Conservation (phyloP, 2,797 vertebrate genomes). For the Mormyrus hasselquistii region DNA sequence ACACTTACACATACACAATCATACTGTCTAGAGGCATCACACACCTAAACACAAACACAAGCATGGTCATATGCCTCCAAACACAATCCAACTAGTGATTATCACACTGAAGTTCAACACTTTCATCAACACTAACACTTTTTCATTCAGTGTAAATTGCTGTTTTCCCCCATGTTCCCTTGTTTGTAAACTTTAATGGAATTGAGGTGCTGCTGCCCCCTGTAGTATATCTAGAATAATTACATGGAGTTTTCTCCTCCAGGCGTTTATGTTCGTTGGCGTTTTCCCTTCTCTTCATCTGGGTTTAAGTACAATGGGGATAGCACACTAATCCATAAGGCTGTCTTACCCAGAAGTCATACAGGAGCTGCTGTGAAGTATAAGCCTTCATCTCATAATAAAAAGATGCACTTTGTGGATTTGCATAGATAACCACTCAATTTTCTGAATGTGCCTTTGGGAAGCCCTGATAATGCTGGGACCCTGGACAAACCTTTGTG, state of each 20-base stretch:
- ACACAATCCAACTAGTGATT: not conserved
- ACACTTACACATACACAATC: not conserved
- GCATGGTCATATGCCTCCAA: not conserved
- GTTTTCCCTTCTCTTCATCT: not conserved
- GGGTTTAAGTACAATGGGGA: not conserved
- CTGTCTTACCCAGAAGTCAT: not conserved
- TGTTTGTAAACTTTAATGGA: not conserved
- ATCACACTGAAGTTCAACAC: not conserved
- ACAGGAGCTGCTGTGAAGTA: not conserved
- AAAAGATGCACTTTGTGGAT: slow-evolving; percentile 3
- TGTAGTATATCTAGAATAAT: not conserved
- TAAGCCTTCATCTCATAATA: not conserved
- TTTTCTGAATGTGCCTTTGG: not conserved
- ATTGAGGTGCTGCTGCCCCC: not conserved
- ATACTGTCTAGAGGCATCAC: not conserved
- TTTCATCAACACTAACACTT: not conserved
- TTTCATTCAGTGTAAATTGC: not conserved
- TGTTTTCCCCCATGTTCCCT: not conserved
- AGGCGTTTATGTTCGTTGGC: not conserved
- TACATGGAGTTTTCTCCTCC: not conserved
- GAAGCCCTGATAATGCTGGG: not conserved
- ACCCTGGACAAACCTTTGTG: not conserved
- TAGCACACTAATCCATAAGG: not conserved
- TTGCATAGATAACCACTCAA: not conserved
- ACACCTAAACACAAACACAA: not conserved